Conservation (phyloP, 2,797 vertebrate species). For the Pogonophryne albipinna region DNA sequence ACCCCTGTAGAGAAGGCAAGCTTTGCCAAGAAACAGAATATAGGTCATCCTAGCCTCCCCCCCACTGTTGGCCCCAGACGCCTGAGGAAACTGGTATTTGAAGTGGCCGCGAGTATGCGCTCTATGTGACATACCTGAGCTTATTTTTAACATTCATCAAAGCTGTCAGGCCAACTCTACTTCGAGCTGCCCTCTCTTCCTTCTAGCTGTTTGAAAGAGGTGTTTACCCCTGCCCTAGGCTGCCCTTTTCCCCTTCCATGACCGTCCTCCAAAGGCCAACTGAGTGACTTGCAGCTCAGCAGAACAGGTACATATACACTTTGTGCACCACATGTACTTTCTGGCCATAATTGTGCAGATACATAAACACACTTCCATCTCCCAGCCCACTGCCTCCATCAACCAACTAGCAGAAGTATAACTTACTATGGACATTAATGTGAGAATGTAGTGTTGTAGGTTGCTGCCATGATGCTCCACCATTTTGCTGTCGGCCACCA, state of each 20-base stretch:
- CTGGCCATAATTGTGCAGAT: constrained; percentile 4
- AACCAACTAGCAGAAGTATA: constrained; percentile 21
- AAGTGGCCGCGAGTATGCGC: constrained; percentile 76
- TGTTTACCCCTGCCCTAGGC: constrained; percentile 72
- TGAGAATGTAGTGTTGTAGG: constrained; percentile 97
- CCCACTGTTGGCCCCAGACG: constrained; percentile 48
- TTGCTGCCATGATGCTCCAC: constrained; percentile 96
- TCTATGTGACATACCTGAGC: constrained; percentile 81
- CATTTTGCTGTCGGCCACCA: constrained; percentile 98
- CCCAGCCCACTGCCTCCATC: not conserved
- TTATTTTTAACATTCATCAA: constrained; percentile 82
- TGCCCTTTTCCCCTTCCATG: constrained; percentile 68
- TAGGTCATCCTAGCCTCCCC: constrained; percentile 78
- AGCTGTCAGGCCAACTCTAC: constrained; percentile 75
- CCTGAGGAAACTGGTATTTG: constrained; percentile 67
- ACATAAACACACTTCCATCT: constrained; percentile 5
- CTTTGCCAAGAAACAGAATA: constrained; percentile 79
- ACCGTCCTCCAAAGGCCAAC: constrained; percentile 39
- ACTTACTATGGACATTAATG: constrained; percentile 99
- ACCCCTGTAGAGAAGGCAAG: constrained; percentile 67
- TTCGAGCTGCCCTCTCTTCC: constrained; percentile 67
- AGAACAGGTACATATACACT: constrained; percentile 42
- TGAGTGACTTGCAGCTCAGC: constrained; percentile 30
- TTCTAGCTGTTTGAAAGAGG: constrained; percentile 64
- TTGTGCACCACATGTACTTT: not conserved